These are phyloP conservation scores for Vultur gryphus DNA, from an alignment of 2,797 vertebrate genomes.

Conservation along the genomic window DNA sequence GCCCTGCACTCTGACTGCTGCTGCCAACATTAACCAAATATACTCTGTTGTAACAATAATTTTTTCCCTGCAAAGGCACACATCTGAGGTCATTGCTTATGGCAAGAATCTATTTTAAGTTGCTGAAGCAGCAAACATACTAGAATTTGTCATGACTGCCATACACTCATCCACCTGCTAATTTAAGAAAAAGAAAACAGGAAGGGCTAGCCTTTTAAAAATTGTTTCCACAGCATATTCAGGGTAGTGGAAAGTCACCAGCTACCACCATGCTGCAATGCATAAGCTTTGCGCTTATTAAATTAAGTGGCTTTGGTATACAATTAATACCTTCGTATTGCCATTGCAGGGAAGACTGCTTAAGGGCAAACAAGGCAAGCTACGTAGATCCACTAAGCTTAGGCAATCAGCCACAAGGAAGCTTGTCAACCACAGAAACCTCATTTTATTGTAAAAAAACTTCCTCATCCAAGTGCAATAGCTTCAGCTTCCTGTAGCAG, in stretches of 20 bases:
- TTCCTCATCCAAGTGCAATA: conserved; percentile 21
- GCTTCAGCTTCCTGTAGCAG: background rate
- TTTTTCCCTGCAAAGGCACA: background rate
- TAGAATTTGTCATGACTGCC: background rate
- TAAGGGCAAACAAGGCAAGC: conserved; percentile 49
- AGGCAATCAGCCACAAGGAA: conserved; percentile 48
- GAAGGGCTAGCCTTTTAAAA: background rate
- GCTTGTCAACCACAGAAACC: conserved; percentile 54
- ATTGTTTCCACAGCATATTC: background rate
- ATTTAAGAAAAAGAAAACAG: background rate
- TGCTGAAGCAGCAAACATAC: background rate
- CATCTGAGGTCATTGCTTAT: background rate
- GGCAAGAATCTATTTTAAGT: conserved; percentile 17
- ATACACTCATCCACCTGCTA: background rate
- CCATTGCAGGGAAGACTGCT: conserved; percentile 18
- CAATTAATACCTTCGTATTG: conserved; percentile 42
- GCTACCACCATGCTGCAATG: background rate
- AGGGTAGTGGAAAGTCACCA: conserved; percentile 16
- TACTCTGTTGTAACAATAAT: background rate
- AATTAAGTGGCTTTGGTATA: conserved; percentile 60
- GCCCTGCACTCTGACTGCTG: background rate
- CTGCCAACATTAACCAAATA: background rate
- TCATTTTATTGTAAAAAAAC: conserved; percentile 44
- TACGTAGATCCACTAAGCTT: conserved; percentile 10
- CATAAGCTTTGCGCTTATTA: conserved; percentile 35